Evolutionary conservation across 2,113 vertebrate species (phyloP).

Genomic region (Rhinolophus ferrumequinum): DNA sequence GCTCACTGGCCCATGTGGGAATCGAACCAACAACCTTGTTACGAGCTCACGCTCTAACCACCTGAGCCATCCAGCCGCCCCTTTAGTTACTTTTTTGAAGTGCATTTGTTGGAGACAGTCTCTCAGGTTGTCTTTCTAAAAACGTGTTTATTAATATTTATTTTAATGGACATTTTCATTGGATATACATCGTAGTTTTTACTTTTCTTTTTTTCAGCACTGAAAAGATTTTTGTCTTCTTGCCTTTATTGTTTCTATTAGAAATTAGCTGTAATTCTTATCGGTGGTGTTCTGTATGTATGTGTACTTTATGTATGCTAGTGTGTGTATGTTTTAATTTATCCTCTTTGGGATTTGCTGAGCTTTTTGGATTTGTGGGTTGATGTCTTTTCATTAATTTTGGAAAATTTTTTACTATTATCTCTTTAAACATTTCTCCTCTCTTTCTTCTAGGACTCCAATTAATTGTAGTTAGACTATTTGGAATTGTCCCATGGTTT

Average conservation of each 20-base stretch:
- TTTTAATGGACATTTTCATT: background rate
- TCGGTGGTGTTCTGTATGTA: no score
- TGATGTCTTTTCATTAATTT: slow-evolving; percentile 12
- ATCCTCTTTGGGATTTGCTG: background rate
- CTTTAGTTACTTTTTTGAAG: background rate
- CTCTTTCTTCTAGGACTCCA: background rate
- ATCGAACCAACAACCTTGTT: no score
- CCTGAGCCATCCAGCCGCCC: no score
- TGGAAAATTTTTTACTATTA: background rate
- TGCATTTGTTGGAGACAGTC: background rate
- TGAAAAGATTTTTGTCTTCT: background rate
- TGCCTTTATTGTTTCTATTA: background rate
- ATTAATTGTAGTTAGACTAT: background rate
- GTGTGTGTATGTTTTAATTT: background rate
- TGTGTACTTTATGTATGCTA: background rate
- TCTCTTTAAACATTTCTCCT: background rate
- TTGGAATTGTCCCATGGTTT: background rate
- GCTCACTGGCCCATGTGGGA: no score
- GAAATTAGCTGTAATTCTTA: background rate
- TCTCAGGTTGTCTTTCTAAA: background rate
- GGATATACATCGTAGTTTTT: background rate
- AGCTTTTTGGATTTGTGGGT: background rate
- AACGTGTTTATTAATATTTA: background rate
- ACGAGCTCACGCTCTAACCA: no score
- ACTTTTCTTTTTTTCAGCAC: background rate